Evolutionary conservation across 2,113 vertebrate species (phyloP).

Genomic region (Spea multiplicata): DNA sequence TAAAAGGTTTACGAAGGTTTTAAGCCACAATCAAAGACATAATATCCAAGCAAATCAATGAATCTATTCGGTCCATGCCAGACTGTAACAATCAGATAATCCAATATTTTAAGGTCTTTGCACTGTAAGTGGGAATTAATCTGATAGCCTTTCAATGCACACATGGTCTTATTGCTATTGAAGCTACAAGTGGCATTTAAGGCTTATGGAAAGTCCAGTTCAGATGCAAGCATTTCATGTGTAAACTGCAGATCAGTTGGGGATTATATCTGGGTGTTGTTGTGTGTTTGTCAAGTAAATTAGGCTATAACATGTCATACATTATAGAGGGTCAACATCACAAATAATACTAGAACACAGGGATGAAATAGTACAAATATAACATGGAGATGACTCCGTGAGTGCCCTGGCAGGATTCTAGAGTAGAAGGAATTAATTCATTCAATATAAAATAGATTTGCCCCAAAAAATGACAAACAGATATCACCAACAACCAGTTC

Average conservation of each 20-base stretch:
- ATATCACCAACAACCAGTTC: too few species aligned
- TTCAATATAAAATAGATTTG: too few species aligned
- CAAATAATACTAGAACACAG: too few species aligned
- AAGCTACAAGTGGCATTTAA: constrained; percentile 30
- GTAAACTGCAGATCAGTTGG: constrained; percentile 14
- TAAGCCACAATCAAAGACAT: constrained; percentile 30
- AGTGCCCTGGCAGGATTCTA: too few species aligned
- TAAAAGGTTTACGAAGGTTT: neutral
- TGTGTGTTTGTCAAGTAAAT: too few species aligned
- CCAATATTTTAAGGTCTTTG: constrained; percentile 42
- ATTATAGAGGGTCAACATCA: too few species aligned
- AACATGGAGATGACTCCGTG: too few species aligned
- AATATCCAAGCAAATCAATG: constrained; percentile 45
- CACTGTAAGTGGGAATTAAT: constrained; percentile 38
- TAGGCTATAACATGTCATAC: too few species aligned
- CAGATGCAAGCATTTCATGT: neutral
- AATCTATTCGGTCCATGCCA: constrained; percentile 37
- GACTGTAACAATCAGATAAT: constrained; percentile 44
- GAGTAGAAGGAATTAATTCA: too few species aligned
- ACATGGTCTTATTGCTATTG: constrained; percentile 23
- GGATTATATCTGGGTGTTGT: constrained; percentile 15
- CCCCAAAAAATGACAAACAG: too few species aligned
- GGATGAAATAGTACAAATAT: too few species aligned
- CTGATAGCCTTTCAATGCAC: constrained; percentile 20
- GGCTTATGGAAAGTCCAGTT: constrained; percentile 39